Evolutionary conservation across 1,140 invertebrate species (phyloP), one percentile per base, ranked within the genome.

Genomic region (Ceratitis capitata): DNA sequence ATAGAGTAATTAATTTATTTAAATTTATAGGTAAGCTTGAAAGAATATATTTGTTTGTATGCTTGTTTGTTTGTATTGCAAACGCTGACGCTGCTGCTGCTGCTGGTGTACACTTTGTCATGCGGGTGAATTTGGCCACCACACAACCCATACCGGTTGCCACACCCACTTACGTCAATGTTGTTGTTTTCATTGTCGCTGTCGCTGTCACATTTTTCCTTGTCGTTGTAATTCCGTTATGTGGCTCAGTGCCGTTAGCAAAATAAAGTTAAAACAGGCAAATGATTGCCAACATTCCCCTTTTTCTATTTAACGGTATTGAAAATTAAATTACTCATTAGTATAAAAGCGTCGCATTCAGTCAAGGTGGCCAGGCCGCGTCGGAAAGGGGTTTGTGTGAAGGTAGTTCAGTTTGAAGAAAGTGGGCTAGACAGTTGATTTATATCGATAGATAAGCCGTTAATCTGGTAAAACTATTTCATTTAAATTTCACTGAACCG

Each of bases 1-100:
- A 45, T 78, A 78, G 39, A n/a, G 69, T 42, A 78, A 78, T 78
- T 78, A 78, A 78, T 78, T 78, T 78, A 78, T 78, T 78, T 78
- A 78, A 78, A 78, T 78, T 42, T 42, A 78, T 78, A 45, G 69
- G 39, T 23, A 78, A 35, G 69, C 26, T 16, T 42, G 23, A 78
- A 78, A 45, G 69, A 12, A 6, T 42, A 45, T 78, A 39, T 12
- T 10, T 23, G 39, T 39, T 9, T 42, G 39, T 78, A 10, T 26
- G 6, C 26, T 3, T 42, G 35, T 78, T 19, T 45, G 32, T 35
- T n/a, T 74, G 39, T 19, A 32, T 42, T n/a, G n/a, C n/a, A n/a
- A n/a, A n/a, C n/a, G n/a, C n/a, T n/a, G n/a, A n/a, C n/a, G n/a
- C n/a, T n/a, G n/a, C n/a, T n/a, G n/a, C n/a, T n/a, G n/a, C n/a